Percentiles rank a stretch among this genome's conserved stretches.
Evolutionary conservation across 92 coral and sea anemone genomes (phyloP).

Genomic region (Nematostella vectensis): DNA sequence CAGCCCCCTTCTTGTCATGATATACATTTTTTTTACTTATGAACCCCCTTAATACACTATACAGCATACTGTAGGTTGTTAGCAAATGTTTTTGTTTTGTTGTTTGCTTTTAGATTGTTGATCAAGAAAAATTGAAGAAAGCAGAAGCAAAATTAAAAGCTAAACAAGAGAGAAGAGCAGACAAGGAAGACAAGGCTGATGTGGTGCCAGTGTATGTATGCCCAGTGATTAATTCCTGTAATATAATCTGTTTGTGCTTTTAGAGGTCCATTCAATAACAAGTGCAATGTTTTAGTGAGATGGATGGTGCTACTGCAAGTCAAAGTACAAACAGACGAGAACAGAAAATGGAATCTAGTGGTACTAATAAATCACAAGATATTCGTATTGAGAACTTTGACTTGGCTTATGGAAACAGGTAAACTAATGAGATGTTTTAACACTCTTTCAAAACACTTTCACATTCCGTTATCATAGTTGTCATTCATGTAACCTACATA

Average conservation of each 20-base stretch:
- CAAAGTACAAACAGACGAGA: constrained; percentile 74
- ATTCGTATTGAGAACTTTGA: constrained; percentile 76
- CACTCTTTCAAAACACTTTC: too few relatives aligned
- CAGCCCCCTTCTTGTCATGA: too few relatives aligned
- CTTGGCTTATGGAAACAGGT: constrained; percentile 84
- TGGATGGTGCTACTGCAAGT: constrained; percentile 79
- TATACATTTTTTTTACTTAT: too few relatives aligned
- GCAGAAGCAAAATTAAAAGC: constrained; percentile 85
- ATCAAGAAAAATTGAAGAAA: constrained; percentile 67
- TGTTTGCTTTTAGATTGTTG: constrained; percentile 41
- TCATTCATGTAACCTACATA: too few relatives aligned
- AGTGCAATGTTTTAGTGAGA: constrained; percentile 13
- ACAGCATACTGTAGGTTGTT: too few relatives aligned
- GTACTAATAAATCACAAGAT: constrained; percentile 60
- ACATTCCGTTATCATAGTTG: too few relatives aligned
- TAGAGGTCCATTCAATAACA: too few relatives aligned
- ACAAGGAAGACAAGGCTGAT: constrained; percentile 30
- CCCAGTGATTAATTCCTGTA: too few relatives aligned
- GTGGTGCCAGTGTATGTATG: constrained; percentile 3
- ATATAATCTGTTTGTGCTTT: too few relatives aligned
- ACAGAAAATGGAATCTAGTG: constrained; percentile 58
- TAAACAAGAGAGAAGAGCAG: constrained; percentile 65
- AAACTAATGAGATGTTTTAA: neutral
- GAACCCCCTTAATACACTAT: too few relatives aligned
- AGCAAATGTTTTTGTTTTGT: too few relatives aligned